Percentiles rank a stretch among this genome's conserved stretches.
Evolutionary conservation across 2,888 invertebrate genomes (phyloP).

Genomic region (Sthenelais limicola): DNA sequence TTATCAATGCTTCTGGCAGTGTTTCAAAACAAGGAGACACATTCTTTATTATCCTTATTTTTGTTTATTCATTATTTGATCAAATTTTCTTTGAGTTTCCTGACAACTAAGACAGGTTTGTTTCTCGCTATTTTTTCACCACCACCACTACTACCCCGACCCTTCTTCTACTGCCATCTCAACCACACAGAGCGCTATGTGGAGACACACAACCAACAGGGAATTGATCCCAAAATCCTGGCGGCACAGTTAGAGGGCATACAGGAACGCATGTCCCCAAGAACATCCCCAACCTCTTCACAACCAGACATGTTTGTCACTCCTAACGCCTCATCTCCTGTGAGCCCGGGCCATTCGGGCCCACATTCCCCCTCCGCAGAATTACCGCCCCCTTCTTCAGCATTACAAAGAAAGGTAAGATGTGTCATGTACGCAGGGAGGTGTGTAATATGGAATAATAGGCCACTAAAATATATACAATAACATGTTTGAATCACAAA

Average conservation of each 20-base stretch:
- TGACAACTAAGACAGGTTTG: slow-evolving; percentile 29
- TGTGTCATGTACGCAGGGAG: no score
- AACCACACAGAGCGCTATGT: slow-evolving; percentile 46
- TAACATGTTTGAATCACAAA: no score
- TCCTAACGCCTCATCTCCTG: slow-evolving; percentile 65
- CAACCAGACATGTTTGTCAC: slow-evolving; percentile 65
- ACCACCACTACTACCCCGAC: no score
- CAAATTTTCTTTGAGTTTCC: no score
- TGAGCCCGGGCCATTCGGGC: slow-evolving; percentile 59
- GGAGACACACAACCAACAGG: slow-evolving; percentile 52
- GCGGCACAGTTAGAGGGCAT: slow-evolving; percentile 68
- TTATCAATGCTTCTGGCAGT: no score
- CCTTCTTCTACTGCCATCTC: no score
- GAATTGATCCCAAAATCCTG: slow-evolving; percentile 66
- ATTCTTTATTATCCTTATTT: no score
- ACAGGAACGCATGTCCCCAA: slow-evolving; percentile 61
- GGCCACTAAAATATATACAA: no score
- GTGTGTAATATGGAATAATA: no score
- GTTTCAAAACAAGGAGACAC: no score
- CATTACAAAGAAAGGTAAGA: slow-evolving; percentile 42
- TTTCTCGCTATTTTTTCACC: slow-evolving; percentile 36
- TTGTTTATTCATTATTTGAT: slow-evolving; percentile 13
- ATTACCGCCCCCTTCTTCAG: slow-evolving; percentile 34
- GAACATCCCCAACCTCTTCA: slow-evolving; percentile 66
- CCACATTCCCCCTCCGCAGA: slow-evolving; percentile 47